A percentile compares a stretch with the other conserved stretches of the same genome.
These are phyloP conservation scores for Gastrophryne carolinensis DNA, from an alignment of 2,797 vertebrate species.

Conservation along the genomic window DNA sequence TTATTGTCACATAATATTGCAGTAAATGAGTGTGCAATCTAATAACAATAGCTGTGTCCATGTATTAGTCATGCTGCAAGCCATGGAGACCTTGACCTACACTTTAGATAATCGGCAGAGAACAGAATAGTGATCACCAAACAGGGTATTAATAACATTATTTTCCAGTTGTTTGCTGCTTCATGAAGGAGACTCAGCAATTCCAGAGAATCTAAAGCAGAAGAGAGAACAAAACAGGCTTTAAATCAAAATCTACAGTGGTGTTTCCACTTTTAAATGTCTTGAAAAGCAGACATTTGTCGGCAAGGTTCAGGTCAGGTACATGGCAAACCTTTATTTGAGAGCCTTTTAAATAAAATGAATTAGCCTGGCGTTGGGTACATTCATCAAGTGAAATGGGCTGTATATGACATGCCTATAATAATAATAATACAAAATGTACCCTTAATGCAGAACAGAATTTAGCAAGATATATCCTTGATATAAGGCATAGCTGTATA, in stretches of 20 bases:
- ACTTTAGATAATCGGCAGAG: not conserved
- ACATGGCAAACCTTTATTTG: slow-evolving; percentile 27
- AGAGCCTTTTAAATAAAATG: slow-evolving; percentile 34
- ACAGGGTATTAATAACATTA: not conserved
- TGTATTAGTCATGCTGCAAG: not conserved
- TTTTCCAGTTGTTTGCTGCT: not conserved
- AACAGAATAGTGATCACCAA: not conserved
- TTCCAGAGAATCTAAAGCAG: not conserved
- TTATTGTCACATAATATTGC: not conserved
- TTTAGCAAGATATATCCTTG: not conserved
- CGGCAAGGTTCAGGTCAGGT: slow-evolving; percentile 11
- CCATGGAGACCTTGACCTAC: not conserved
- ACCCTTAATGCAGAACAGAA: not conserved
- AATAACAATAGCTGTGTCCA: not conserved
- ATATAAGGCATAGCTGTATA: not conserved
- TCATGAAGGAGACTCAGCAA: not conserved
- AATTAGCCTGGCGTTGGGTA: slow-evolving; percentile 23
- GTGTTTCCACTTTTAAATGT: slow-evolving; percentile 11
- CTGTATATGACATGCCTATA: slow-evolving; percentile 38
- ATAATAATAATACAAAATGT: slow-evolving; percentile 43
- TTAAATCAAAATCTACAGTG: slow-evolving; percentile 37
- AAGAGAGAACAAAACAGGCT: slow-evolving; percentile 11
- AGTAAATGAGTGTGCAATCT: not conserved
- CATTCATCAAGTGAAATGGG: slow-evolving; percentile 41
- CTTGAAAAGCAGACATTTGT: slow-evolving; percentile 52